phyloP scores from a whole-genome alignment of 2,797 vertebrate species.

The Anguilla obscura region DNA sequence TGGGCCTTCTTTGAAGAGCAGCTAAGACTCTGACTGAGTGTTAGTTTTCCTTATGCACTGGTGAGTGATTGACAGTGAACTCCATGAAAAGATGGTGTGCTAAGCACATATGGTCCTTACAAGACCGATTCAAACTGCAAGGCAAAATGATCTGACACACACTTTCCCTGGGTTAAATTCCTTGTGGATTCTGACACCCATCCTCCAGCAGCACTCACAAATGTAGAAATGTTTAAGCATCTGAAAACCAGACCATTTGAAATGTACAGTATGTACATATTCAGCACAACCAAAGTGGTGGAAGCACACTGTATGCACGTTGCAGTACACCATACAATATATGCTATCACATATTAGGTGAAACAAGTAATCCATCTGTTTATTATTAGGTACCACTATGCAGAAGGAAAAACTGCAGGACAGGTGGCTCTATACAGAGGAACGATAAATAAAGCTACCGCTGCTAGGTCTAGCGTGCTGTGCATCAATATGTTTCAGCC shows the following conservation, averaged over 20 bases:
- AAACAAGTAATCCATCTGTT: neutral
- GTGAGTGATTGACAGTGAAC: too few relatives aligned
- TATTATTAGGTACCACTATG: neutral
- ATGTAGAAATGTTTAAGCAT: neutral
- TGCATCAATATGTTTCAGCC: neutral
- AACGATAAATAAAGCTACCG: neutral
- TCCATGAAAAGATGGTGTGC: neutral
- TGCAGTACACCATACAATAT: neutral
- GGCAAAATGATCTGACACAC: neutral
- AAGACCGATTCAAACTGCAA: neutral
- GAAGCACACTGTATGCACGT: neutral
- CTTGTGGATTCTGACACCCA: too few relatives aligned
- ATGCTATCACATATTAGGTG: neutral
- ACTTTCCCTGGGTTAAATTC: neutral
- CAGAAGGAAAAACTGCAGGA: neutral
- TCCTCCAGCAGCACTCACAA: neutral
- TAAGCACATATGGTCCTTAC: neutral
- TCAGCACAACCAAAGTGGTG: neutral
- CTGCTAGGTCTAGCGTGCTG: too few relatives aligned
- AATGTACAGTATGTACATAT: neutral
- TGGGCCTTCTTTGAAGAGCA: too few relatives aligned
- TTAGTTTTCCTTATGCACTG: too few relatives aligned
- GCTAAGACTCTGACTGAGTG: too few relatives aligned
- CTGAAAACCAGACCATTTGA: neutral
- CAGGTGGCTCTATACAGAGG: neutral